A percentile compares a stretch with the other conserved stretches of the same genome.
These are phyloP conservation scores for Tenualosa ilisha DNA, from an alignment of 2,797 vertebrate genomes.

Conservation along the genomic window DNA sequence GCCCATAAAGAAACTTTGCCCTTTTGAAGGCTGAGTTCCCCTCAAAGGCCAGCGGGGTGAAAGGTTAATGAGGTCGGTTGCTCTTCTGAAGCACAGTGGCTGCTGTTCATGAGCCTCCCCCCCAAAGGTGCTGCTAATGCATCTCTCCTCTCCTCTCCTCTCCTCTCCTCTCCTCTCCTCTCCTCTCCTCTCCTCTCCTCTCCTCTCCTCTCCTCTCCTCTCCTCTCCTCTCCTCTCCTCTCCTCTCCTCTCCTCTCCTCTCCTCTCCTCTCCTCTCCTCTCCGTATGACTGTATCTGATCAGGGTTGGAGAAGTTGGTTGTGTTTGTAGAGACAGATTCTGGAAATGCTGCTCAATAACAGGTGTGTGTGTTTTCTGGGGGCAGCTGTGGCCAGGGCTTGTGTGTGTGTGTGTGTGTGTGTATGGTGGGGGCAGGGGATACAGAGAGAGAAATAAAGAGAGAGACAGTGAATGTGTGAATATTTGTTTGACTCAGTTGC, in stretches of 20 bases:
- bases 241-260: too few relatives aligned
- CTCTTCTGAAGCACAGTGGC: not conserved
- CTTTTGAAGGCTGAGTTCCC: not conserved
- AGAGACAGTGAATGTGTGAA: not conserved
- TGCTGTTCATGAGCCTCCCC: too few relatives aligned
- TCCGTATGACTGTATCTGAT: too few relatives aligned
- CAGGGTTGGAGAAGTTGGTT: not conserved
- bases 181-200: too few relatives aligned
- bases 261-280: too few relatives aligned
- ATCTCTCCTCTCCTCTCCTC: too few relatives aligned
- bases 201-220: too few relatives aligned
- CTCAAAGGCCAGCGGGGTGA: not conserved
- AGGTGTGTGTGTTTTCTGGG: not conserved
- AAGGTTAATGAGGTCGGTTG: not conserved
- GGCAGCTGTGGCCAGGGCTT: not conserved
- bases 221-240: too few relatives aligned
- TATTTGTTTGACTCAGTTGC: not conserved
- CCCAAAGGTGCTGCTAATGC: too few relatives aligned
- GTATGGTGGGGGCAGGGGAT: not conserved
- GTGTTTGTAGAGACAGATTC: not conserved
- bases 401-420: not conserved
- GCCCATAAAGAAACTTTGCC: not conserved
- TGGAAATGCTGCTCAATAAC: not conserved
- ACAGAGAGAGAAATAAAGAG: too few relatives aligned
- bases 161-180: too few relatives aligned